Evolutionary conservation across 1,140 invertebrate genomes (phyloP).

Genomic region (Ceratoteleas bidentatus): DNA sequence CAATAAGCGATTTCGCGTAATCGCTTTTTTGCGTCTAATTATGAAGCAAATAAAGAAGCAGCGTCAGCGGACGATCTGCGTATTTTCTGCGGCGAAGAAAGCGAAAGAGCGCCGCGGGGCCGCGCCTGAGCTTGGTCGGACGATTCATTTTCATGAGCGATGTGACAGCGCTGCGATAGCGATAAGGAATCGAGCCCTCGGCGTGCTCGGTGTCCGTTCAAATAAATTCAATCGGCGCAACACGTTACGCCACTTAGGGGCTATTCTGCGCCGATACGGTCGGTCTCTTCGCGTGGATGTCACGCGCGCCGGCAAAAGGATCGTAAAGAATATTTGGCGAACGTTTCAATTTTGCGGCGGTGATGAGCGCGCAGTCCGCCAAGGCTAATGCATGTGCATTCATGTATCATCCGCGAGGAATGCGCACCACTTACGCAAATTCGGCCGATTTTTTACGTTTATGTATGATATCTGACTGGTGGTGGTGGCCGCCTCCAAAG

Average conservation of each 20-base stretch:
- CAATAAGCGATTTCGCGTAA: neutral
- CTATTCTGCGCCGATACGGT: slow-evolving; percentile 52
- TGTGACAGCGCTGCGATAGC: slow-evolving; percentile 47
- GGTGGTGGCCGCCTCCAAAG: too few species aligned
- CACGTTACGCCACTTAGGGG: slow-evolving; percentile 71
- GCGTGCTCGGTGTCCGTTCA: slow-evolving; percentile 53
- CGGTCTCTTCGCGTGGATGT: slow-evolving; percentile 33
- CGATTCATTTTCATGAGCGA: slow-evolving; percentile 64
- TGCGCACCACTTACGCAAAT: slow-evolving; percentile 40
- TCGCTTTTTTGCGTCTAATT: neutral
- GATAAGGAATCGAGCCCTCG: slow-evolving; percentile 60
- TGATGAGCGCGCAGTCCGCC: slow-evolving; percentile 14
- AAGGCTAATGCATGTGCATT: slow-evolving; percentile 40
- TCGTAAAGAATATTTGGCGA: slow-evolving; percentile 64
- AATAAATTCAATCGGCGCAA: slow-evolving; percentile 74
- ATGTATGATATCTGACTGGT: too few species aligned
- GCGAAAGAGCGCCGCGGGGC: slow-evolving; percentile 45
- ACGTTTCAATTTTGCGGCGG: slow-evolving; percentile 58
- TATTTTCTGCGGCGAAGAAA: slow-evolving; percentile 32
- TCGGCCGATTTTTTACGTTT: slow-evolving; percentile 7
- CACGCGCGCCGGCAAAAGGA: slow-evolving; percentile 25
- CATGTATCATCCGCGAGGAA: slow-evolving; percentile 11
- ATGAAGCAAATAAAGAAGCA: slow-evolving; percentile 8
- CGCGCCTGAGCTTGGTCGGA: slow-evolving; percentile 6
- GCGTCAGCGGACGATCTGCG: slow-evolving; percentile 16